These are phyloP conservation scores for Ctenodactylus gundi DNA, from an alignment of 2,113 vertebrate species.

Conservation along the genomic window DNA sequence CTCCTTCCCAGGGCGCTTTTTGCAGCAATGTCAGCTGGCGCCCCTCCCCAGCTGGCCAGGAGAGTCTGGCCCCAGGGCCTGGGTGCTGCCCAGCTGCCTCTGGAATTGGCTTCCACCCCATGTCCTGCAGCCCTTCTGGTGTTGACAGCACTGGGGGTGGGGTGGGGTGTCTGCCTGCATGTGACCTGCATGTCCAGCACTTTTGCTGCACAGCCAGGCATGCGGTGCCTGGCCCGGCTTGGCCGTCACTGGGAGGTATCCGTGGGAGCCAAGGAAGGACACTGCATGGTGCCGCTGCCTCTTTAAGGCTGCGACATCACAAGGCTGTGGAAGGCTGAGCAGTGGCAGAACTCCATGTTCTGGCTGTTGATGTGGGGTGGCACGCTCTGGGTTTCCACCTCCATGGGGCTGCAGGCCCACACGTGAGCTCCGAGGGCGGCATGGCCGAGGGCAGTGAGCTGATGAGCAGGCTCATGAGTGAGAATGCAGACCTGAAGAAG, in stretches of 20 bases:
- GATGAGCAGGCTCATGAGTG: constrained; percentile 68
- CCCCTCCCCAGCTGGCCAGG: too few relatives aligned
- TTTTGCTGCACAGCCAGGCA: neutral
- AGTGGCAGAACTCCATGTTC: neutral
- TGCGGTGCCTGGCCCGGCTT: neutral
- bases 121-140: too few relatives aligned
- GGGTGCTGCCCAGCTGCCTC: too few relatives aligned
- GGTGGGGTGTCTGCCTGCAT: neutral
- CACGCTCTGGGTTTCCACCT: constrained; percentile 55
- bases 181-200: too few relatives aligned
- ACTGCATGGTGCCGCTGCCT: neutral
- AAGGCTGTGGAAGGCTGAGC: constrained; percentile 65
- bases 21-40: too few relatives aligned
- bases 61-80: too few relatives aligned
- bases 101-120: neutral
- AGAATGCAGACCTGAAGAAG: constrained; percentile 77
- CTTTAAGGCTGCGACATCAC: constrained; percentile 76
- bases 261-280: too few relatives aligned
- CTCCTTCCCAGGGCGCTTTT: too few relatives aligned
- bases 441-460: constrained; percentile 67
- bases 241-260: neutral
- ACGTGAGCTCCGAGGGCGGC: neutral
- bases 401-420: neutral
- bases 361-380: neutral
- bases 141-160: neutral